phyloP scores from a whole-genome alignment of 2,888 invertebrate species.

The Drosophila meridionalis region DNA sequence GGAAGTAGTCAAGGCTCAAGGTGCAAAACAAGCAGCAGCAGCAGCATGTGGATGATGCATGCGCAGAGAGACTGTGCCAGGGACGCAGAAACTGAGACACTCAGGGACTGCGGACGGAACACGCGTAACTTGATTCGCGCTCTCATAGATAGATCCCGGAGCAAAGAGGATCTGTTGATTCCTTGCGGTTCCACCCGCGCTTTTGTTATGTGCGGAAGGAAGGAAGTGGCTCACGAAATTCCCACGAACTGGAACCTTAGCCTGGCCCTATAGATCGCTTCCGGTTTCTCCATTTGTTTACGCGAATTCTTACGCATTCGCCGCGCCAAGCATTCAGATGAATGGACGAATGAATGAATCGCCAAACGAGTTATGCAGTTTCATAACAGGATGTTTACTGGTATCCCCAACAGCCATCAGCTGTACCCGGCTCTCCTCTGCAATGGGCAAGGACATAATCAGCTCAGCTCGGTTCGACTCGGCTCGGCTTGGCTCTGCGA shows the following conservation, averaged over 20 bases:
- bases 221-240: constrained; percentile 67
- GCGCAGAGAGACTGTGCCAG: constrained; percentile 24
- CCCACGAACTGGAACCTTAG: constrained; percentile 62
- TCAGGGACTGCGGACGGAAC: constrained; percentile 1
- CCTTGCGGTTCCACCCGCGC: constrained; percentile 32
- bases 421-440: constrained; percentile 17
- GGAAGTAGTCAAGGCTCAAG: constrained; percentile 78
- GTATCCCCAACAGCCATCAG: constrained; percentile 31
- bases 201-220: constrained; percentile 44
- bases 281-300: constrained; percentile 63
- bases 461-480: constrained; percentile 1
- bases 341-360: constrained; percentile 49
- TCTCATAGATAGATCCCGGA: constrained; percentile 50
- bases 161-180: constrained; percentile 13
- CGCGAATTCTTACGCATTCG: constrained; percentile 73
- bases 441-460: constrained; percentile 48
- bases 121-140: constrained; percentile 74
- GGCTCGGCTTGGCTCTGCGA: constrained; percentile 1
- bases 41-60: constrained; percentile 72
- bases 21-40: constrained; percentile 66
- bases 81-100: constrained; percentile 5
- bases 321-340: constrained; percentile 10
- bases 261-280: constrained; percentile 43
- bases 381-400: constrained; percentile 70
- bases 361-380: constrained; percentile 60